phyloP scores from a whole-genome alignment of 2,113 vertebrate species.

The Myrmecobius fasciatus region DNA sequence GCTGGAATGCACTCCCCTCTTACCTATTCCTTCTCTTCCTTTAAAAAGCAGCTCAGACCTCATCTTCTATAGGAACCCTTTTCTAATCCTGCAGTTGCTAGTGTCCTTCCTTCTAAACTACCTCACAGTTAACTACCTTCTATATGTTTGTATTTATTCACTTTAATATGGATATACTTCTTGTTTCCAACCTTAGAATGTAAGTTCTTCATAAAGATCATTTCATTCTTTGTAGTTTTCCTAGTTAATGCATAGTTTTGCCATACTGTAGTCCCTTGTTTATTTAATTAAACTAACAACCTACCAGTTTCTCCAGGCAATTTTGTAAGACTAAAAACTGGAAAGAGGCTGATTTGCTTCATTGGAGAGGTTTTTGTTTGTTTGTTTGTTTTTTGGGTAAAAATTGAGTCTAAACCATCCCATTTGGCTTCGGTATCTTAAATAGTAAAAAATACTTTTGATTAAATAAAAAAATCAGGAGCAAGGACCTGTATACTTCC shows the following conservation, averaged over 20 bases:
- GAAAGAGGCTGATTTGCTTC: not conserved
- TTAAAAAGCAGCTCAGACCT: conserved; percentile 38
- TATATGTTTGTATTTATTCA: not conserved
- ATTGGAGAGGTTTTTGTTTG: not conserved
- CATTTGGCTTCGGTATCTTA: not conserved
- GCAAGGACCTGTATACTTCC: not conserved
- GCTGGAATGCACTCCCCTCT: not conserved
- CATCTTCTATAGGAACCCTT: conserved; percentile 20
- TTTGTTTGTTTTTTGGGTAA: not conserved
- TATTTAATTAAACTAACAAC: not conserved
- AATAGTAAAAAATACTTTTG: not conserved
- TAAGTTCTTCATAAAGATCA: not conserved
- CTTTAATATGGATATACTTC: not conserved
- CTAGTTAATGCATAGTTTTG: not conserved
- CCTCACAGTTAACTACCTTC: not conserved
- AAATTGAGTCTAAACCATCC: not conserved
- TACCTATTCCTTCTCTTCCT: not conserved
- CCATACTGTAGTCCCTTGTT: not conserved
- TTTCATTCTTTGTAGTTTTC: not conserved
- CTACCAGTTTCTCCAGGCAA: not conserved
- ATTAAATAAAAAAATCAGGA: not conserved
- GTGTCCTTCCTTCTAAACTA: not conserved
- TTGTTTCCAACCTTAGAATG: not conserved
- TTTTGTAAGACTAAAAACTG: not conserved
- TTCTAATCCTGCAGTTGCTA: not conserved